A percentile compares a stretch with the other conserved stretches of the same genome.
These are phyloP conservation scores for Halcyon malimbica DNA, from an alignment of 2,113 vertebrate species.

Conservation along the genomic window DNA sequence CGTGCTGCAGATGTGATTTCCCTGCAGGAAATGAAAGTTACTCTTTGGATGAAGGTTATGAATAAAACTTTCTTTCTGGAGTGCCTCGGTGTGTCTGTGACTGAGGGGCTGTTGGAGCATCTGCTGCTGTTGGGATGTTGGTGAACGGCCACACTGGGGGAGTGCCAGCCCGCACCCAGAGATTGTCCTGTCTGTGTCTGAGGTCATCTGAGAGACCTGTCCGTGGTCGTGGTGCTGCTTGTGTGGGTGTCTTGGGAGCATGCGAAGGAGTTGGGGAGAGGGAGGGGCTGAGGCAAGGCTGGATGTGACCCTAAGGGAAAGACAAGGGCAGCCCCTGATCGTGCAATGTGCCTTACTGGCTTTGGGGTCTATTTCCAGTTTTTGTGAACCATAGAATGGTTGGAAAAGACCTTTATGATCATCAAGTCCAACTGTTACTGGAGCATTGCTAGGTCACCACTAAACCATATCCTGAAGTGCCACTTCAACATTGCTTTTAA, in stretches of 20 bases:
- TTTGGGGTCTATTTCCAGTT: neutral
- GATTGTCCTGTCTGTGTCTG: neutral
- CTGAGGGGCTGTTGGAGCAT: neutral
- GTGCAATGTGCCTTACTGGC: neutral
- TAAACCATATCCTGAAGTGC: neutral
- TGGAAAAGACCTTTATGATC: neutral
- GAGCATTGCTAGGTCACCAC: neutral
- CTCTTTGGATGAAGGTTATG: neutral
- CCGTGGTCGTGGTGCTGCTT: neutral
- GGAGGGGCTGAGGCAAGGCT: neutral
- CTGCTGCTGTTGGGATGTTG: neutral
- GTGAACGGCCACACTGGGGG: neutral
- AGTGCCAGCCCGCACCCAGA: neutral
- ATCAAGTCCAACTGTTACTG: neutral
- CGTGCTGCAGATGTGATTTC: neutral
- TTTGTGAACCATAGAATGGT: neutral
- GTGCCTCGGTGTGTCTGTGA: neutral
- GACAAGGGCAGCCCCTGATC: neutral
- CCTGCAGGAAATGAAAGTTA: neutral
- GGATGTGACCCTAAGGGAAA: neutral
- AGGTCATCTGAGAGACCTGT: neutral
- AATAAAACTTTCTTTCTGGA: slow-evolving; percentile 4
- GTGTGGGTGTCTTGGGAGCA: neutral
- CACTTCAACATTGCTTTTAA: neutral
- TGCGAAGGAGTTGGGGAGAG: neutral